Evolutionary conservation across 2,113 vertebrate genomes (phyloP), one percentile per base, ranked within the genome.

Genomic region (Micronisus gabar): DNA sequence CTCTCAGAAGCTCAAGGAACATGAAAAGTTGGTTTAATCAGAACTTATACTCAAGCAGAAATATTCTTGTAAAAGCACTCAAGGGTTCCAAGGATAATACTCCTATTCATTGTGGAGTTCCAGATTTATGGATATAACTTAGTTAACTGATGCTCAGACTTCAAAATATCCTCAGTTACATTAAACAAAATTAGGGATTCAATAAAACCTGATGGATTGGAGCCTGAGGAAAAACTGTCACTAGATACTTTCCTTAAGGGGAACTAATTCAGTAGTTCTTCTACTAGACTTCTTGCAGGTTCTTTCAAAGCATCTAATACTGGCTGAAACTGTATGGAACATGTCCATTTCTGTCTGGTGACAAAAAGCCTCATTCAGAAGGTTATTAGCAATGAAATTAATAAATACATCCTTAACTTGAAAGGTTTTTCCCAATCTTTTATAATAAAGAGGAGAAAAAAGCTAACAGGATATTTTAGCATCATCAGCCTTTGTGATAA

Each of bases 1-100:
- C 15, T 63, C 96, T 95, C 91, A 94, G 93, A 97, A 96, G 59
- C 32, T 92, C 29, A 75, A 70, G 56, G 21, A 92, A 53, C 56
- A 70, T 78, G 68, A 93, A 89, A 56, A 87, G 58, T 92, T 96
- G 56, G 62, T 95, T 92, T 95, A 86, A 91, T 83, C 45, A 75
- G 74, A 78, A 86, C 21, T 92, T 85, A 85, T 8, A 59, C 12
- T 80, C 47, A 73, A 91, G 78, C 32, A 85, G 74, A 89, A 95
- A 90, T 82, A 87, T 87, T 93, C 78, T 88, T 85, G 63, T 90
- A 82, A 93, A 95, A 89, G 12, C 53, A 86, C 53, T 75, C 14
- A 38, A 48, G n/a, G 27, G 15, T 50, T 81, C 53, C 1, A 4
- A 89, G 50, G 53, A 95, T 83, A 95, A 89, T 67, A 48, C 13